Evolutionary conservation across 2,113 vertebrate species (phyloP).

Genomic region (Mastomys coucha): DNA sequence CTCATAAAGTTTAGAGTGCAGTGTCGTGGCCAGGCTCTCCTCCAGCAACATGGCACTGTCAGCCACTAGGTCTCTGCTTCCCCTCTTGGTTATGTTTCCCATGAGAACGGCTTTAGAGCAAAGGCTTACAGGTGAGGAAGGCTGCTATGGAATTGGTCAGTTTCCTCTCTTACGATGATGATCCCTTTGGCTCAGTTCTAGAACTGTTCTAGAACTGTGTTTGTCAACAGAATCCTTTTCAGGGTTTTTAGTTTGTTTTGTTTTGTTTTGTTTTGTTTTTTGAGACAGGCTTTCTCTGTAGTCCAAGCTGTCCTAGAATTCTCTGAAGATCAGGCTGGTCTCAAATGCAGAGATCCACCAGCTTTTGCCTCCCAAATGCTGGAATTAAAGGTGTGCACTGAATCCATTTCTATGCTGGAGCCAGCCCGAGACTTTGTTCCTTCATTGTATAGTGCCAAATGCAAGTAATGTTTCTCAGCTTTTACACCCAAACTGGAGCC

Average conservation of each 20-base stretch:
- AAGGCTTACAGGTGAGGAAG: neutral
- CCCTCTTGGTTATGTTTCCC: conserved; percentile 70
- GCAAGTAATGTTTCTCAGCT: neutral
- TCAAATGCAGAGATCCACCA: neutral
- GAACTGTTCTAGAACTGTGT: conserved; percentile 26
- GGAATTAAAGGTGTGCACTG: neutral
- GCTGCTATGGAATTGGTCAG: neutral
- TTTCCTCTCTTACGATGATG: conserved; percentile 37
- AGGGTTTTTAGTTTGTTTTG: neutral
- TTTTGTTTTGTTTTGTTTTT: neutral
- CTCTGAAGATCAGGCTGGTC: neutral
- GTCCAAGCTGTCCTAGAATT: neutral
- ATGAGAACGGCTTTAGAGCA: conserved; percentile 24
- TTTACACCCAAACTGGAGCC: neutral
- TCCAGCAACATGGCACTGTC: neutral
- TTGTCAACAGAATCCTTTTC: neutral
- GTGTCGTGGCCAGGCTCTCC: fast-evolving
- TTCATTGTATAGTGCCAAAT: neutral
- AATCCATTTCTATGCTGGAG: neutral
- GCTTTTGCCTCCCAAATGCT: neutral
- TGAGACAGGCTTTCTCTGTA: neutral
- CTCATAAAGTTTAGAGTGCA: conserved; percentile 59
- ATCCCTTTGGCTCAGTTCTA: conserved; percentile 54
- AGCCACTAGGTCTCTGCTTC: neutral
- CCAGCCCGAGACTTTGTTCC: neutral